Evolutionary conservation across 2,113 vertebrate genomes (phyloP).

Genomic region (human): DNA sequence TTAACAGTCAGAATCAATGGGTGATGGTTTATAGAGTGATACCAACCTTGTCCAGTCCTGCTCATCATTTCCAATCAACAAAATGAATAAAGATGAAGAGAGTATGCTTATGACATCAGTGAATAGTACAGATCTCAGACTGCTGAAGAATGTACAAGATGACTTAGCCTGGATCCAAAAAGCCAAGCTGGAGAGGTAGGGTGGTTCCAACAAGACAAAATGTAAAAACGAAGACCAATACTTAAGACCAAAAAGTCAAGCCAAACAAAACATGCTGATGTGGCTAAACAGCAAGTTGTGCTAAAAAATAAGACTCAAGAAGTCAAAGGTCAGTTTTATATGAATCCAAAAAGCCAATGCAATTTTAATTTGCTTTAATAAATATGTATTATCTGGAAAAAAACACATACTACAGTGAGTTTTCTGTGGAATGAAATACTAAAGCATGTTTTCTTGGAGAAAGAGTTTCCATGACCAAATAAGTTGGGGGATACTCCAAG

Average conservation of each 20-base stretch:
- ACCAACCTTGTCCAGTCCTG: not conserved
- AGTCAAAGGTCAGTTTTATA: slow-evolving; percentile 22
- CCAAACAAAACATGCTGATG: slow-evolving; percentile 22
- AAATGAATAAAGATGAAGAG: slow-evolving; percentile 14
- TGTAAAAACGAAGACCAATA: not conserved
- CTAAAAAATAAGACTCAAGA: not conserved
- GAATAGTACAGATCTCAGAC: not conserved
- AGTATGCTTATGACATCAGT: not conserved
- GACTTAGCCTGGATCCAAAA: not conserved
- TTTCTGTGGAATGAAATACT: slow-evolving; percentile 29
- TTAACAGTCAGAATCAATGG: not conserved
- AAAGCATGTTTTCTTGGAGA: not conserved
- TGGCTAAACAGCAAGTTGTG: not conserved
- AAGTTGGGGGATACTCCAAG: not conserved
- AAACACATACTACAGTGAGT: not conserved
- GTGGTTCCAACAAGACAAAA: not conserved
- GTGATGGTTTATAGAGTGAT: slow-evolving; percentile 8
- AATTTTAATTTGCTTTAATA: slow-evolving; percentile 31
- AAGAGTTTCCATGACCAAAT: slow-evolving; percentile 6
- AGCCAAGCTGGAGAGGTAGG: not conserved
- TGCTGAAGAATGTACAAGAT: not conserved
- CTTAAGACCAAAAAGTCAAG: not conserved
- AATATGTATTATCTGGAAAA: slow-evolving; percentile 8
- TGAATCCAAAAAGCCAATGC: not conserved
- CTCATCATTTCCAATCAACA: slow-evolving; percentile 4